Conservation (phyloP, 53 echinoderm and acorn worm genomes). For the Stichopus horrens region DNA sequence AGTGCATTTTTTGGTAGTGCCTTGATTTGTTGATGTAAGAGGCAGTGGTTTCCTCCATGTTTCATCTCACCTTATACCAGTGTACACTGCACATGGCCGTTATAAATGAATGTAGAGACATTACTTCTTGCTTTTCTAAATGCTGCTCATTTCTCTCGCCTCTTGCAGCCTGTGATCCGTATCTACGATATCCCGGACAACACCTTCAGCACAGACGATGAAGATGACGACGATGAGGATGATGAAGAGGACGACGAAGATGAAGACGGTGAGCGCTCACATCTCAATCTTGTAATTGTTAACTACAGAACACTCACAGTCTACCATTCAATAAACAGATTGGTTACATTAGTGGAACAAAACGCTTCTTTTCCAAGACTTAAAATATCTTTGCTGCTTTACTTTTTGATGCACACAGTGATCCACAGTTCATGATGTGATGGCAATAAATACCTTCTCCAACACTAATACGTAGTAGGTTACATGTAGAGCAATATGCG, state of each 20-base stretch:
- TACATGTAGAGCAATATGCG: no score
- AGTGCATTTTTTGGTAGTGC: no score
- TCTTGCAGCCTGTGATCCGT: slow-evolving; percentile 80
- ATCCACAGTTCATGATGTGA: background rate
- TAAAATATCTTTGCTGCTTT: no score
- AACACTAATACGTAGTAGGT: background rate
- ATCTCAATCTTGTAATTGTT: no score
- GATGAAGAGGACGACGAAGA: slow-evolving; percentile 77
- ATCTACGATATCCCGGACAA: slow-evolving; percentile 98
- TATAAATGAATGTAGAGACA: background rate
- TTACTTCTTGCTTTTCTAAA: background rate
- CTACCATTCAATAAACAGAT: no score
- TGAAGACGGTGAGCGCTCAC: slow-evolving; percentile 31
- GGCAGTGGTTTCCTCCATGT: no score
- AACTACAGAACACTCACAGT: no score
- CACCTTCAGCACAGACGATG: slow-evolving; percentile 94
- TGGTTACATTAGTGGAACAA: no score
- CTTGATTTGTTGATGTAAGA: no score
- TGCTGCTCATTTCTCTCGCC: slow-evolving; percentile 1
- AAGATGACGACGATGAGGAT: slow-evolving; percentile 71
- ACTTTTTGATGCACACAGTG: background rate
- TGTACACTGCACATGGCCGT: background rate
- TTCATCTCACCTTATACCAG: no score
- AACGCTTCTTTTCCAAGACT: no score
- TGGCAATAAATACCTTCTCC: background rate